Evolutionary conservation across 2,888 invertebrate species (phyloP), one percentile per base, ranked within the genome.

Genomic region (Sphaeridia pumilis): DNA sequence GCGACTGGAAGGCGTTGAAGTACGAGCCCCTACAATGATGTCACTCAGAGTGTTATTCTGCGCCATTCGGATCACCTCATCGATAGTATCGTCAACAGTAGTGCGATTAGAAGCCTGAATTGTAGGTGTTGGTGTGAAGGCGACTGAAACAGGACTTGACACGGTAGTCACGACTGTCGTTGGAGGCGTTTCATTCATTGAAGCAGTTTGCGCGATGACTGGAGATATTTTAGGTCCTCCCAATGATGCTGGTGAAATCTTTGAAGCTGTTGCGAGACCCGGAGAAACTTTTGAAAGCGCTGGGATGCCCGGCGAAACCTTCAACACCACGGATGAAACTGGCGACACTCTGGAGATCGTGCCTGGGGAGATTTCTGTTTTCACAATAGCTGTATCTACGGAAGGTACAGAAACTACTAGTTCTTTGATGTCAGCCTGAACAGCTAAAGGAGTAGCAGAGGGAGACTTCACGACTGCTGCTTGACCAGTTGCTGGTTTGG

Each of bases 61-160:
- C 4, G 48, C 49, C 41, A 49, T 59, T 21, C 86, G 81, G 1
- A 88, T 81, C 0, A 89, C 88, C 67, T 92, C 89, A 63, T 93
- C 92, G 59, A 90, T 89, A 14, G 86, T 80, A 65, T 88, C 89
- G 68, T 93, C 92, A 10, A 87, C 79, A 1, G 85, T 83, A 56
- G 77, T 84, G 55, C 84, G 76, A n/a, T 46, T 10, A 10, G 46
- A 81, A n/a, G n/a, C n/a, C 61, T 80, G 27, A 14, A 31, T 36
- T 0, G 49, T 28, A 4, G 59, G 45, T 25, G 57, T 34, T 21
- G 59, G 56, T 47, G 28, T n/a, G 4, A 12, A 2, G n/a, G n/a
- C n/a, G n/a, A n/a, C n/a, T n/a, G n/a, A n/a, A n/a, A n/a, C n/a
- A n/a, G n/a, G n/a, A n/a, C n/a, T n/a, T n/a, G 38, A 21, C 14